These are phyloP conservation scores for Melinaea marsaeus DNA, from an alignment of 2,888 invertebrate genomes.

Conservation along the genomic window DNA sequence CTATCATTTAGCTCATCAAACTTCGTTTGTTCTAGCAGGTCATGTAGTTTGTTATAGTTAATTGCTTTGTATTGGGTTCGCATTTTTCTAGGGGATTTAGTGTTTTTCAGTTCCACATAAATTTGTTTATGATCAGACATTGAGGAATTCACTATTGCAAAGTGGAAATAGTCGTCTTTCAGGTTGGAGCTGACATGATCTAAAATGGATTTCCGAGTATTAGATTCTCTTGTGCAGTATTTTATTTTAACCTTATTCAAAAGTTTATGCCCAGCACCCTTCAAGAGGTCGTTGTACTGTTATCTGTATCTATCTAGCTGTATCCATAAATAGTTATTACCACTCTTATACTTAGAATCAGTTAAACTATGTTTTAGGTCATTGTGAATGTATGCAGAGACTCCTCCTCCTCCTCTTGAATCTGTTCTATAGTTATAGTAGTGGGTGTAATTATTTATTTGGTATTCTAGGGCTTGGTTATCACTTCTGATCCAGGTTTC, in stretches of 20 bases:
- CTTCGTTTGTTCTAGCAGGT: no score
- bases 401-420: constrained; percentile 33
- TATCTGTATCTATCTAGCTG: constrained; percentile 22
- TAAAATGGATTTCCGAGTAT: not conserved
- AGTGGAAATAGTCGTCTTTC: not conserved
- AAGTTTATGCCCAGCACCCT: constrained; percentile 7
- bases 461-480: constrained; percentile 10
- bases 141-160: no score
- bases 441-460: constrained; percentile 23
- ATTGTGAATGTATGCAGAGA: constrained; percentile 34
- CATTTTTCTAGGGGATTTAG: no score
- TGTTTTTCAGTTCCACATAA: no score
- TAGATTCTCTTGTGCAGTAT: not conserved
- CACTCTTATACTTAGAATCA: constrained; percentile 18
- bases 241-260: constrained; percentile 10
- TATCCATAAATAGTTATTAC: constrained; percentile 35
- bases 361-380: constrained; percentile 17
- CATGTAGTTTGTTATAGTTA: no score
- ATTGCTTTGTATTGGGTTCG: no score
- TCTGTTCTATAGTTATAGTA: constrained; percentile 32
- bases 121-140: no score
- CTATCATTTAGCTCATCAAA: no score
- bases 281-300: constrained; percentile 9
- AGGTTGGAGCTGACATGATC: constrained; percentile 1
- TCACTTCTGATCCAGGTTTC: constrained; percentile 14